These are phyloP conservation scores for Rhynchomys soricoides DNA, from an alignment of 2,113 vertebrate genomes.

Conservation along the genomic window DNA sequence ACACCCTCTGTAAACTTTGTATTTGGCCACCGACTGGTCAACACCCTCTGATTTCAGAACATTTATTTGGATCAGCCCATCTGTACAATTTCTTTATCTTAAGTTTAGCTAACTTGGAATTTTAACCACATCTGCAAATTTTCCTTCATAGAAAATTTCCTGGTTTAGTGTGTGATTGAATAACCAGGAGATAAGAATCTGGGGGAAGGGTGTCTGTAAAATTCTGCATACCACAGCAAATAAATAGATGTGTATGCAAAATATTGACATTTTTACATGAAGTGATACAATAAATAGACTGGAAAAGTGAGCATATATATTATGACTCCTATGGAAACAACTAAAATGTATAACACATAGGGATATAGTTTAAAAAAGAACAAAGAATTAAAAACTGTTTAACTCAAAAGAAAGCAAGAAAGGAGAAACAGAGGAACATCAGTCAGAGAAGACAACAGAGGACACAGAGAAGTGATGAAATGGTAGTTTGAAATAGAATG, in stretches of 20 bases:
- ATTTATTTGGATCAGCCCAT: not conserved
- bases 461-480: not conserved
- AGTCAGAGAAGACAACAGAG: not conserved
- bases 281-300: not conserved
- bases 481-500: not conserved
- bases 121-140: not conserved
- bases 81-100: not conserved
- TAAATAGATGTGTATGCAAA: not conserved
- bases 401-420: not conserved
- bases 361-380: not conserved
- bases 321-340: not conserved
- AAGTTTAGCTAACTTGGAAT: not conserved
- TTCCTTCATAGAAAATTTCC: not conserved
- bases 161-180: not conserved
- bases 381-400: not conserved
- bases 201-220: not conserved
- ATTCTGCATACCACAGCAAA: not conserved
- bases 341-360: not conserved
- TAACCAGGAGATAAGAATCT: not conserved
- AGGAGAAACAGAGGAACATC: not conserved
- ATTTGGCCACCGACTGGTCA: not conserved
- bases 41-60: not conserved
- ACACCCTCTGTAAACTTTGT: not conserved
- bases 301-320: not conserved
- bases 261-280: not conserved